Evolutionary conservation across 2,113 vertebrate species (phyloP), one percentile per base, ranked within the genome.

Genomic region (Atlantisia rogersi): DNA sequence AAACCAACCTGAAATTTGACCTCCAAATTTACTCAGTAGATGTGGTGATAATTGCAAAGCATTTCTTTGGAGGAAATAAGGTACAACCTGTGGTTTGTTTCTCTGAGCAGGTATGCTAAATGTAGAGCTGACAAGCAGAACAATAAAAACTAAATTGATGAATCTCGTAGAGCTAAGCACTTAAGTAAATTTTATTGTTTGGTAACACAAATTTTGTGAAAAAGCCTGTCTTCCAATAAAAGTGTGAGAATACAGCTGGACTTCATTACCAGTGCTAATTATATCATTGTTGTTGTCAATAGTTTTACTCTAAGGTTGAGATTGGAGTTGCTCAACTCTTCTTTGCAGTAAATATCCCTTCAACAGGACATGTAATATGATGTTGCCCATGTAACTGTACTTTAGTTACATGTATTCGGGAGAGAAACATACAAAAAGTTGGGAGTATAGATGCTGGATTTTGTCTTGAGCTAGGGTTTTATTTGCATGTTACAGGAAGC

Each of bases 1-100:
- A 93, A 9, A 46, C 18, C 31, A 76, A 90, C 52, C 71, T 94
- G 88, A 93, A 96, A 73, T 76, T 80, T 79, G 82, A 96, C 60
- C 67, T 89, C 76, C 26, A 74, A 73, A 77, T 69, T 73, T 22
- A 35, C 46, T 93, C 70, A 31, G n/a, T 55, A 87, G 65, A 78
- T 79, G 55, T 80, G 28, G 11, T 90, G 64, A 79, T 92, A 74
- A 46, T 28, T 62, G 11, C 48, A 70, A 90, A 79, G 32, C 37
- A 83, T 91, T 70, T 86, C 50, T 63, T 2, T 11, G 9, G 28
- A 59, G 76, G 42, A 90, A 68, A 28, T 73, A 82, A 64, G 29
- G 56, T 79, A 18, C 37, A 35, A 29, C 25, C 18, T 88, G 79
- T 81, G 86, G 73, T 81, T 90, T 93, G 39, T 83, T 89, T 91